Evolutionary conservation across 1,140 invertebrate genomes (phyloP).

Genomic region (Gonioctena quinquepunctata): DNA sequence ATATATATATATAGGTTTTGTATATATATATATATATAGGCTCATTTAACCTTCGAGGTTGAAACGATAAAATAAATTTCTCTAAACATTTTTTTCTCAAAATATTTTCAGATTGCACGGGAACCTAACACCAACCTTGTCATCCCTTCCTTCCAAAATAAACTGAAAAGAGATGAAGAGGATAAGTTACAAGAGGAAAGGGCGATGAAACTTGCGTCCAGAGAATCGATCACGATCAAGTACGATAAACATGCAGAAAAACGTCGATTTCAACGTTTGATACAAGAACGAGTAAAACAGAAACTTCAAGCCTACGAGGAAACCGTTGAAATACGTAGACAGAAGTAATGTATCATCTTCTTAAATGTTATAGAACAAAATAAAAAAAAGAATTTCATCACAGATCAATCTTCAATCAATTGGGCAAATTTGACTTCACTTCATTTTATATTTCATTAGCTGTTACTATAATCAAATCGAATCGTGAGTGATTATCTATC

Average conservation of each 20-base stretch:
- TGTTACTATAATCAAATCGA: too few species aligned
- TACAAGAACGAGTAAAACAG: slow-evolving; percentile 33
- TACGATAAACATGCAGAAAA: slow-evolving; percentile 36
- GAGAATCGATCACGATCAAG: slow-evolving; percentile 22
- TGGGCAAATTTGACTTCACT: too few species aligned
- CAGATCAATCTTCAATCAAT: too few species aligned
- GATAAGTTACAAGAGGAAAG: background rate
- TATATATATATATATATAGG: too few species aligned
- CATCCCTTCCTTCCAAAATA: background rate
- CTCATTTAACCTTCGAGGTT: too few species aligned
- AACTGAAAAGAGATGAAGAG: background rate
- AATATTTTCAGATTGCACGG: slow-evolving; percentile 20
- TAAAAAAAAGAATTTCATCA: too few species aligned
- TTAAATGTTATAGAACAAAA: too few species aligned
- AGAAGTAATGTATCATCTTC: too few species aligned
- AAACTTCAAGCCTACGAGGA: slow-evolving; percentile 45
- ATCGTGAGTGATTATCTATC: too few species aligned
- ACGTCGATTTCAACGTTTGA: slow-evolving; percentile 28
- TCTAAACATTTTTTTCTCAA: background rate
- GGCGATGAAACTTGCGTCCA: slow-evolving; percentile 6
- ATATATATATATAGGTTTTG: too few species aligned
- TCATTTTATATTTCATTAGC: too few species aligned
- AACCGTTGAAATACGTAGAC: slow-evolving; percentile 40
- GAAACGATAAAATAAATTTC: too few species aligned
- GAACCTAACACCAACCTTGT: slow-evolving; percentile 18